phyloP scores from a whole-genome alignment of 2,888 invertebrate species.

The Watsonalla binaria region DNA sequence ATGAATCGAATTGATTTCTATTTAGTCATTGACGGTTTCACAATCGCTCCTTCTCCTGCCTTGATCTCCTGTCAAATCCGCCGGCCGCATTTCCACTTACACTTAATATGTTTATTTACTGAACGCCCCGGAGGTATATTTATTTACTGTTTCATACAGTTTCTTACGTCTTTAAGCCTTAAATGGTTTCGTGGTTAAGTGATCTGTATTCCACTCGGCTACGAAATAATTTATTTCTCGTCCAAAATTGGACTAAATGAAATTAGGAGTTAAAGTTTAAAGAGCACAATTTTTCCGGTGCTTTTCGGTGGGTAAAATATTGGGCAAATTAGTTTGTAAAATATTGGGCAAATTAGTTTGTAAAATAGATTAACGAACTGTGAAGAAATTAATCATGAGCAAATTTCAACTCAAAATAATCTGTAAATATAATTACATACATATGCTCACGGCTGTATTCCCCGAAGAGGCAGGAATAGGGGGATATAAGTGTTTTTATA shows the following conservation, averaged over 20 bases:
- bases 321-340: no score
- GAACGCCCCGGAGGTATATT: constrained; percentile 14
- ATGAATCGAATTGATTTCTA: no score
- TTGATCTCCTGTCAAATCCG: constrained; percentile 30
- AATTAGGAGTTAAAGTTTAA: not conserved
- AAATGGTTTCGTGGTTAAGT: not conserved
- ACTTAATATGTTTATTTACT: constrained; percentile 71
- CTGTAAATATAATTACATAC: no score
- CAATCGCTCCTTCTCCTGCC: constrained; percentile 15
- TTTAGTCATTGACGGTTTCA: constrained; percentile 4
- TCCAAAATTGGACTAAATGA: not conserved
- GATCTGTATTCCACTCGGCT: not conserved
- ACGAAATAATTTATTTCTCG: not conserved
- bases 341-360: no score
- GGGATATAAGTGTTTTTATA: no score
- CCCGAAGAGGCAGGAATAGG: no score
- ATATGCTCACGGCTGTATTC: no score
- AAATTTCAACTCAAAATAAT: no score
- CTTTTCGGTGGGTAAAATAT: no score
- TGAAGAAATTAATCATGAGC: no score
- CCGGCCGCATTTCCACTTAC: constrained; percentile 52
- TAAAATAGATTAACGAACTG: no score
- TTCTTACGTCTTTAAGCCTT: not conserved
- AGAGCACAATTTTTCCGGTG: no score
- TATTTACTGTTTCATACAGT: not conserved